Conservation (phyloP, 1,140 invertebrate genomes). For the Caenorhabditis brenneri region DNA sequence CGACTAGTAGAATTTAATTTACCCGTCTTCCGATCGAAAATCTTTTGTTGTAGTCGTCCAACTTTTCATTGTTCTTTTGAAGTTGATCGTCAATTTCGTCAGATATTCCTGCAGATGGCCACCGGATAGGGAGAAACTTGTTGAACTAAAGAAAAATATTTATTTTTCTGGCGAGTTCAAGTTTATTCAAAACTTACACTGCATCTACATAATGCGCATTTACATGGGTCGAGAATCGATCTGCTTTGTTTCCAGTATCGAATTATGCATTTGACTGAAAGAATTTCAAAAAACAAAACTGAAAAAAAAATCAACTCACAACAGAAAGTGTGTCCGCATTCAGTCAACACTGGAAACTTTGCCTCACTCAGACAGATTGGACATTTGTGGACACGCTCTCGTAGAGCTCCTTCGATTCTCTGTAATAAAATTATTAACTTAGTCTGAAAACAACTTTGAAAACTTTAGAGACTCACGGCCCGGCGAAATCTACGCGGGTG, state of each 20-base stretch:
- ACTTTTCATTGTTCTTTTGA: neutral
- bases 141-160: neutral
- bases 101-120: neutral
- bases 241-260: conserved; percentile 30
- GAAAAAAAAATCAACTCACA: too few species aligned
- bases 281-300: too few species aligned
- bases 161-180: too few species aligned
- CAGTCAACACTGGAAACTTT: neutral
- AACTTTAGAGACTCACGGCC: too few species aligned
- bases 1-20: too few species aligned
- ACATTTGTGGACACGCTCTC: neutral
- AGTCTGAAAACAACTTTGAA: neutral
- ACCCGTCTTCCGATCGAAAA: conserved; percentile 1
- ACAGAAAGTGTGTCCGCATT: conserved; percentile 25
- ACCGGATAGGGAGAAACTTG: conserved; percentile 8
- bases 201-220: conserved; percentile 20
- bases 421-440: neutral
- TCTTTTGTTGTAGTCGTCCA: conserved; percentile 15
- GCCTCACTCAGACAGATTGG: neutral
- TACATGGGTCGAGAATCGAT: neutral
- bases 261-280: neutral
- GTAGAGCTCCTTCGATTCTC: neutral
- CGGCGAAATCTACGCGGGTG: too few species aligned
- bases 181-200: too few species aligned
- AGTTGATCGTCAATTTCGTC: conserved; percentile 1